Evolutionary conservation across 2,113 vertebrate genomes (phyloP).

Genomic region (Ceyx melanurus): DNA sequence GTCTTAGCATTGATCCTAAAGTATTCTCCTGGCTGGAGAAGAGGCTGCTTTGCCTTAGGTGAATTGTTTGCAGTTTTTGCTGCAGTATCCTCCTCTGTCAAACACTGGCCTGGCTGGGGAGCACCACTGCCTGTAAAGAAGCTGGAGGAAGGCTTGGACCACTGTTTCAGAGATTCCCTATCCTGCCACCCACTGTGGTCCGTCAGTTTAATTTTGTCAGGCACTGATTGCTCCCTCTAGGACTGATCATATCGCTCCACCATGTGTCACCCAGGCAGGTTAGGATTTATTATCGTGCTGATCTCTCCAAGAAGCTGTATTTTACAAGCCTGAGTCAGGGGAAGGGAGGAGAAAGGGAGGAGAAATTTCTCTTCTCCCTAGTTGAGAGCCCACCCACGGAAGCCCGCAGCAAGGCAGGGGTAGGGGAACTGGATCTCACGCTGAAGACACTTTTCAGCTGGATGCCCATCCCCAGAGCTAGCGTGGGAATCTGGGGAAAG

Average conservation of each 20-base stretch:
- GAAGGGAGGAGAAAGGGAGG: neutral
- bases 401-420: neutral
- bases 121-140: neutral
- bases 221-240: neutral
- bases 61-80: neutral
- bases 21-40: neutral
- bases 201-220: neutral
- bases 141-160: neutral
- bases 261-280: neutral
- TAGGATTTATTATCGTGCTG: neutral
- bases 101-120: neutral
- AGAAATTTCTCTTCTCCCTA: neutral
- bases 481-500: neutral
- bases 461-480: neutral
- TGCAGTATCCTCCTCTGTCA: neutral
- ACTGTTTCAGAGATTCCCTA: neutral
- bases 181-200: neutral
- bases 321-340: neutral
- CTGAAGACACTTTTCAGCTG: neutral
- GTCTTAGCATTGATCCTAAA: neutral
- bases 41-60: neutral
- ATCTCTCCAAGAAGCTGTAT: neutral
- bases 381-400: neutral
- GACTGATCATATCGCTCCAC: neutral
- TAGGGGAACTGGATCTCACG: neutral